These are phyloP conservation scores for Falco cherrug DNA, from an alignment of 2,797 vertebrate species.

Conservation along the genomic window DNA sequence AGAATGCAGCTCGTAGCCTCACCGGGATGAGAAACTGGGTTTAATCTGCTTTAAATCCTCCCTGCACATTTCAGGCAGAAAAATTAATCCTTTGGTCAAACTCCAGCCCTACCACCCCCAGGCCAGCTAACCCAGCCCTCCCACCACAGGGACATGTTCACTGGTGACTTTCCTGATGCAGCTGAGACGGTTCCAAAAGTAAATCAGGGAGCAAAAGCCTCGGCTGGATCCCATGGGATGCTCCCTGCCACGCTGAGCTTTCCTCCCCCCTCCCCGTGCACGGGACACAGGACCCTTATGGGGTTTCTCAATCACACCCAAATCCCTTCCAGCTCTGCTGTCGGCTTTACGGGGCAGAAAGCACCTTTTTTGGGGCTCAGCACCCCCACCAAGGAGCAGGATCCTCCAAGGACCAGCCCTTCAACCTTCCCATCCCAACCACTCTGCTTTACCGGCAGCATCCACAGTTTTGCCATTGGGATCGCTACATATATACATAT, in stretches of 20 bases:
- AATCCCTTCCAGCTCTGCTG: neutral
- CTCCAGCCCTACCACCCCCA: neutral
- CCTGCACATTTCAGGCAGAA: neutral
- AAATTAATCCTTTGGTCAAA: neutral
- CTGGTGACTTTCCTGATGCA: neutral
- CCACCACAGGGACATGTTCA: fast-evolving
- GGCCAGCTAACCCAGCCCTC: neutral
- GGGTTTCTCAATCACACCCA: neutral
- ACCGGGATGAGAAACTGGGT: neutral
- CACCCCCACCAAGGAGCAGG: neutral
- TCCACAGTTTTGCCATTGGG: fast-evolving
- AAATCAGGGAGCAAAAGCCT: neutral
- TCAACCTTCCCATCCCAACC: fast-evolving
- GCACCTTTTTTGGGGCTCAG: fast-evolving
- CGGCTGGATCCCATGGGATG: fast-evolving
- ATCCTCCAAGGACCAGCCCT: neutral
- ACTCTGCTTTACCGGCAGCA: neutral
- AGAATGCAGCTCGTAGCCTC: fast-evolving
- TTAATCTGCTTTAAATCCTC: neutral
- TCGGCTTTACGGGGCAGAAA: neutral
- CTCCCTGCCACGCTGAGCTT: neutral
- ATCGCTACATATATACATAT: neutral
- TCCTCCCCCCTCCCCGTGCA: neutral
- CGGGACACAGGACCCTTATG: fast-evolving
- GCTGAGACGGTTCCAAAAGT: neutral